Evolutionary conservation across 2,797 vertebrate species (phyloP), one percentile per base, ranked within the genome.

Genomic region (Potorous gilbertii): DNA sequence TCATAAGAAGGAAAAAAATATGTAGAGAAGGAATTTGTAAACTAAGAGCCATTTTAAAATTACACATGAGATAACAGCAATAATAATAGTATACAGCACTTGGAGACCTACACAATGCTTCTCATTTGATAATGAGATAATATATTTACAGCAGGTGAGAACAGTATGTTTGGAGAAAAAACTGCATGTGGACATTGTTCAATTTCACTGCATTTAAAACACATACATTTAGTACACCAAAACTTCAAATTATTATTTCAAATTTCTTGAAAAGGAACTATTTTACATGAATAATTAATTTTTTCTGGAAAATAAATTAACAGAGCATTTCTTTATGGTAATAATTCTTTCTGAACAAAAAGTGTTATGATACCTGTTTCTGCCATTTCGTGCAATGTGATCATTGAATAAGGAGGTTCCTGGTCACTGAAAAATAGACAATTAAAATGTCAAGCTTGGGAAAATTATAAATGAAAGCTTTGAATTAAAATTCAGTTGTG

Each of bases 371-470:
- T 99, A 99, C 99, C 99, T 91, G 99, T 99, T 99, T 99, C 99
- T 98, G 99, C 99, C 99, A 99, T 99, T 99, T 99, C 99, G 62
- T 99, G 99, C 98, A 99, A 99, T 27, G 99, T 99, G 98, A 99
- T 99, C 99, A 99, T 99, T 98, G 99, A 99, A 98, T 99, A 99
- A 14, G 99, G 99, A 93, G 99, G 99, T 98, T 99, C 99, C 99
- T 99, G 99, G 98, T 99, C 99, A 99, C 99, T 99, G 98, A 97
- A 99, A 99, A 97, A 98, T 66, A 98, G 98, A 98, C 56, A 98
- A 98, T 94, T 87, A 93, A 98, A 94, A 98, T 92, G 96, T 98
- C 96, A 98, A 96, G 97, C 92, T 81, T 94, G 34, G 97, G 1
- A 95, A 95, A 97, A 5, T 56, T 74, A 96, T 91, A 95, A 97